These are phyloP conservation scores for Salvelinus sp. DNA, from an alignment of 2,113 vertebrate genomes.

Conservation along the genomic window DNA sequence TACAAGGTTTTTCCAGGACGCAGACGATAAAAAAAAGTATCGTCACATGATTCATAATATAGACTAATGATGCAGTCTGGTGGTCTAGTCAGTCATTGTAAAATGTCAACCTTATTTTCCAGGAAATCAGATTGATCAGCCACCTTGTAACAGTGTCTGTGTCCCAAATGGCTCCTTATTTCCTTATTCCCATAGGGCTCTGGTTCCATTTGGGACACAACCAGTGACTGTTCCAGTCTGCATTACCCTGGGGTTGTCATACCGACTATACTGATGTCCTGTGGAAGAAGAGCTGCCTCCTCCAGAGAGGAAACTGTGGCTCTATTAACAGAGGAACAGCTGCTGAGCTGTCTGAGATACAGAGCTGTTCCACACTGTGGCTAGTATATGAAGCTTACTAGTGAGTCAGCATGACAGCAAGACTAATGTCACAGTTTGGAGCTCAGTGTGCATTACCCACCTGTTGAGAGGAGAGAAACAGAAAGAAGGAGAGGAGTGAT, in stretches of 20 bases:
- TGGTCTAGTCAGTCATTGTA: not conserved
- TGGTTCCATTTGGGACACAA: too few species aligned
- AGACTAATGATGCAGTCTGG: not conserved
- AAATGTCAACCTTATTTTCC: not conserved
- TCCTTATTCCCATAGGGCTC: too few species aligned
- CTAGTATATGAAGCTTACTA: not conserved
- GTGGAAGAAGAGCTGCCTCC: not conserved
- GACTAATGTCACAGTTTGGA: constrained; percentile 12
- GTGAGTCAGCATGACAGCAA: constrained; percentile 22
- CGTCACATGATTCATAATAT: not conserved
- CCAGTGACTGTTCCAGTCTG: too few species aligned
- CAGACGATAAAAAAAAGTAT: not conserved
- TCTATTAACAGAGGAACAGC: not conserved
- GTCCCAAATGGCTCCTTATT: too few species aligned
- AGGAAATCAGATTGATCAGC: not conserved
- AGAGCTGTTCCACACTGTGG: not conserved
- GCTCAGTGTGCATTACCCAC: constrained; percentile 6
- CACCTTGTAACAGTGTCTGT: not conserved
- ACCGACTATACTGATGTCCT: not conserved
- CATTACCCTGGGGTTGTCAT: not conserved
- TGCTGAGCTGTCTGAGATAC: constrained; percentile 13
- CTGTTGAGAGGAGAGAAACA: not conserved
- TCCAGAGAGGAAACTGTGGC: not conserved
- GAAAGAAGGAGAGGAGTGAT: constrained; percentile 3
- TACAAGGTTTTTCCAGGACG: too few species aligned